Base-by-base conservation (phyloP, 2,113 vertebrate species). In the Callopanchax toddi region DNA sequence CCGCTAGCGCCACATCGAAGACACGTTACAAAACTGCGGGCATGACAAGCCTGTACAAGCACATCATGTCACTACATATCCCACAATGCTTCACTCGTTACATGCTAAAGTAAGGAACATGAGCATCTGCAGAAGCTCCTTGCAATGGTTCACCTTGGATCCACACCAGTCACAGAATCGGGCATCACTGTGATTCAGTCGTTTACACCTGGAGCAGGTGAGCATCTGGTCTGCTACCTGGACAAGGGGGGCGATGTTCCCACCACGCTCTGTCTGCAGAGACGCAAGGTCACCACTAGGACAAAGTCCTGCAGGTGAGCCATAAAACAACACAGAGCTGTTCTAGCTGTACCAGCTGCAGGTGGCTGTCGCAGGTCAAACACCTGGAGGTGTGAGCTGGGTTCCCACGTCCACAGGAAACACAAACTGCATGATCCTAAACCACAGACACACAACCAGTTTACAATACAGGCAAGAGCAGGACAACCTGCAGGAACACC, bases 111-210 rank as follows among this genome's bases (percentile, higher is more conserved):
- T 32, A 6, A 26, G 6, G 26, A 26, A 26, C 16, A 23, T 50
- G 48, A 29, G 25, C 22, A 49, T 17, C 22, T 23, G 22, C 23
- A 25, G 46, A 49, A 26, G 17, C 22, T 12, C 9, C 6, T 32
- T 6, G 46, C 46, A 32, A 20, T 26, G 29, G 8, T 17, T 50
- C 21, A 73, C 86, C 93, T 95, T 94, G 62, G 89, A 83, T 51
- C 95, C 94, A 21, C 94, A 96, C 93, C 94, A 94, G 87, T 93
- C 91, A 1, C 95, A 98, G 92, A 92, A 96, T 63, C 73, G 78
- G 4, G 93, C 93, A 0, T 94, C 80, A 0, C 42, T 16, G 16
- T 45, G 83, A 72, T 95, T 96, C 13, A 72, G 11, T 0, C 82
- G 78, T 4, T 72, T 78, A 82, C 95, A 97, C 18, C 90, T 93